phyloP scores from a whole-genome alignment of 2,113 vertebrate species.

The Urocynchramus pylzowi region DNA sequence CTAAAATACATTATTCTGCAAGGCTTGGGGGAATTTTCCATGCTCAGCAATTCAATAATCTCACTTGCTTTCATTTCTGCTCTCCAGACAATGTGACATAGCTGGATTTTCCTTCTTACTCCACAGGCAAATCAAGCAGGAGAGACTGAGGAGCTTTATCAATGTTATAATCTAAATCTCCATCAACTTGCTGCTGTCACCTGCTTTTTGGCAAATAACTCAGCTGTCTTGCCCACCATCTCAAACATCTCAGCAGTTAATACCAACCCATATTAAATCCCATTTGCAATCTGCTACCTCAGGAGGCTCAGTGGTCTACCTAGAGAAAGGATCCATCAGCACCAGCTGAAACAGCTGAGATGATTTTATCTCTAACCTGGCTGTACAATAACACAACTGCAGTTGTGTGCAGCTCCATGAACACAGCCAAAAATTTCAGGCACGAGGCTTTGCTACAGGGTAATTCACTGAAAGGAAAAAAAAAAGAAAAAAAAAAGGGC shows the following conservation, averaged over 20 bases:
- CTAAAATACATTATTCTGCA: slow-evolving; percentile 38
- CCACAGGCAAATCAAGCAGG: not conserved
- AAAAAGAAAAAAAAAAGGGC: not conserved
- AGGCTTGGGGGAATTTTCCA: slow-evolving; percentile 24
- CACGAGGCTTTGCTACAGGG: not conserved
- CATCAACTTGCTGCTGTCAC: not conserved
- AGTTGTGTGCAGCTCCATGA: not conserved
- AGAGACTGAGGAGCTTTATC: not conserved
- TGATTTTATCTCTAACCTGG: not conserved
- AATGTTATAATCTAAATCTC: not conserved
- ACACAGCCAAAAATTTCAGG: not conserved
- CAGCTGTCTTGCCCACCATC: not conserved
- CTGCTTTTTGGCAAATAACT: not conserved
- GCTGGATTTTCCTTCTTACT: slow-evolving; percentile 4
- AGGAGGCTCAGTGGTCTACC: not conserved
- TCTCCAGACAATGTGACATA: slow-evolving; percentile 21
- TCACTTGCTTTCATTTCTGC: not conserved
- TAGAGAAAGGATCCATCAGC: not conserved
- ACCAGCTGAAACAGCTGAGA: not conserved
- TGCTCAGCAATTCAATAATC: slow-evolving; percentile 40
- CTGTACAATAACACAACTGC: not conserved
- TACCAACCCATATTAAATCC: not conserved
- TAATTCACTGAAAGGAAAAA: not conserved
- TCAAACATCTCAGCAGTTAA: not conserved
- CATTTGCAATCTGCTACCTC: not conserved